Evolutionary conservation across 2,113 vertebrate species (phyloP).

Genomic region (Felis chaus): DNA sequence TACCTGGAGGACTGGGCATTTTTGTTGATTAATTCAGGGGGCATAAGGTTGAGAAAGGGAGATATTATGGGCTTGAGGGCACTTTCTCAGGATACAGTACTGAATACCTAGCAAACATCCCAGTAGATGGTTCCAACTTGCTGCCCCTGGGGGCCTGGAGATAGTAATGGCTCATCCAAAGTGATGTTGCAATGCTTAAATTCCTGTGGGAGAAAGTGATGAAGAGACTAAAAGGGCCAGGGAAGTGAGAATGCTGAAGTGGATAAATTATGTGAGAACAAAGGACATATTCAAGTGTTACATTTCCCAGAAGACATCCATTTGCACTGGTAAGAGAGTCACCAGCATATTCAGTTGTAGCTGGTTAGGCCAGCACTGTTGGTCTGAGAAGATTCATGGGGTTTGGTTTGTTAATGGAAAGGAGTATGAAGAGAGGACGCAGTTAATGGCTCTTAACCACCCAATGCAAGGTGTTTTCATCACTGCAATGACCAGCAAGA

Average conservation of each 20-base stretch:
- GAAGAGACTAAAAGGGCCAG: neutral
- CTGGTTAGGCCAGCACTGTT: neutral
- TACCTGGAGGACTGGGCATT: neutral
- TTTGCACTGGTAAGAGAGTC: neutral
- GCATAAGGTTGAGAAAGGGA: neutral
- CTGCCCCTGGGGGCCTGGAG: neutral
- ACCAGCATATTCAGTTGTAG: neutral
- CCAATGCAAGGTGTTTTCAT: neutral
- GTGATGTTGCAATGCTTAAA: neutral
- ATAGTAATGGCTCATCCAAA: neutral
- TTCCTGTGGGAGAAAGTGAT: neutral
- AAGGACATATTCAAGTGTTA: neutral
- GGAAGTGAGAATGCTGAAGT: neutral
- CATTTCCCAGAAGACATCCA: neutral
- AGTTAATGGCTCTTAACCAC: neutral
- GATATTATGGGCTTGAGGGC: neutral
- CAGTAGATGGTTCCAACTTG: neutral
- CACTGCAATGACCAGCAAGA: neutral
- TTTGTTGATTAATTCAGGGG: neutral
- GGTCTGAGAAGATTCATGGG: neutral
- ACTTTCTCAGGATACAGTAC: neutral
- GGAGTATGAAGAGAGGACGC: neutral
- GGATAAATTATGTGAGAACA: neutral
- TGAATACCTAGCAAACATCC: neutral
- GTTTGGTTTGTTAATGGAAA: neutral